These are phyloP conservation scores for Varanus salvator DNA, from an alignment of 2,113 vertebrate species.

Conservation along the genomic window DNA sequence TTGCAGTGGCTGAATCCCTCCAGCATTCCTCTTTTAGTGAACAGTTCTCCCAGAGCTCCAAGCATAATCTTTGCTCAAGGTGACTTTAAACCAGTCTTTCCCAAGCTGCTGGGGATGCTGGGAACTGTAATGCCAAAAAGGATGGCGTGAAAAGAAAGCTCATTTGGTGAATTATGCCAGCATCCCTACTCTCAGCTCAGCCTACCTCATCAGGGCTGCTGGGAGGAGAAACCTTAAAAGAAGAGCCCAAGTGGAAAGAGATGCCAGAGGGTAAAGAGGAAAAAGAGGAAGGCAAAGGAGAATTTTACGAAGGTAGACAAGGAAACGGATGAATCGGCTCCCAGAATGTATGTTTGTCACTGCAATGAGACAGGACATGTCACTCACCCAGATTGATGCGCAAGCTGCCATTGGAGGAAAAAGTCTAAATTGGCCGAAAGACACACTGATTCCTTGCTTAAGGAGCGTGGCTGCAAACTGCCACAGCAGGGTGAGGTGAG, in stretches of 20 bases:
- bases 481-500: background rate
- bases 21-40: no score
- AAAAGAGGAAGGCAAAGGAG: no score
- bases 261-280: background rate
- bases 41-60: no score
- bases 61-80: no score
- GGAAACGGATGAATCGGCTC: background rate
- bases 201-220: background rate
- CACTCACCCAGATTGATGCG: constrained; percentile 22
- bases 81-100: no score
- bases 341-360: background rate
- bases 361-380: background rate
- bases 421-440: constrained; percentile 32
- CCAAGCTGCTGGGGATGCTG: no score
- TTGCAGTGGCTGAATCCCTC: no score
- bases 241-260: no score
- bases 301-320: no score
- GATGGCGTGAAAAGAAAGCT: background rate
- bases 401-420: constrained; percentile 1
- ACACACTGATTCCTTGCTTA: constrained; percentile 14
- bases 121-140: no score
- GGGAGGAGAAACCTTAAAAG: background rate
- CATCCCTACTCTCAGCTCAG: no score
- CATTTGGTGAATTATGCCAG: background rate
- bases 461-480: background rate